phyloP scores from a whole-genome alignment of 2,113 vertebrate species.

The Forbesichthys agassizii region DNA sequence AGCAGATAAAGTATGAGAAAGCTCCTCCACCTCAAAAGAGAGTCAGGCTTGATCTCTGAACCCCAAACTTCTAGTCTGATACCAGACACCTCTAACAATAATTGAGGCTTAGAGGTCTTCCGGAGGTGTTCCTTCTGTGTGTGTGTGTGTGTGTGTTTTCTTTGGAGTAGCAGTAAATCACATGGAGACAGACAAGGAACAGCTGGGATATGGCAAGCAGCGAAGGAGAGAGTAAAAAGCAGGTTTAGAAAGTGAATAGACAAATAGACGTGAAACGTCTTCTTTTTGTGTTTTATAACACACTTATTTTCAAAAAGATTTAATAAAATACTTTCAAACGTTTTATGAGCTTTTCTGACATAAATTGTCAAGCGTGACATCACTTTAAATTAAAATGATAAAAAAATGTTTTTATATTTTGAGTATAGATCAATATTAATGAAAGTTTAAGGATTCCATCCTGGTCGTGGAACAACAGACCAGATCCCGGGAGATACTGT shows the following conservation, averaged over 20 bases:
- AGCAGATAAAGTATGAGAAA: conserved; percentile 25
- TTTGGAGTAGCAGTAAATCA: conserved; percentile 46
- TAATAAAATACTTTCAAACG: not conserved
- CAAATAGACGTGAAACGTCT: conserved; percentile 39
- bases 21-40: conserved; percentile 42
- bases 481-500: no score
- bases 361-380: no score
- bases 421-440: no score
- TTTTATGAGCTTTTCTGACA: no score
- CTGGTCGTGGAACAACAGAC: no score
- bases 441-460: no score
- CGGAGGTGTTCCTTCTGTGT: conserved; percentile 19
- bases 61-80: conserved; percentile 31
- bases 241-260: conserved; percentile 41
- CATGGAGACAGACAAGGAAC: conserved; percentile 57
- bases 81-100: conserved; percentile 43
- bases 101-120: conserved; percentile 31
- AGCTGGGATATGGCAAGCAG: conserved; percentile 56
- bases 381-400: no score
- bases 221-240: conserved; percentile 11
- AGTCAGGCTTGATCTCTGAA: conserved; percentile 39
- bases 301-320: no score
- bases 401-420: no score
- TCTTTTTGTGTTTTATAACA: no score
- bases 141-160: conserved; percentile 14